Evolutionary conservation across 2,888 invertebrate genomes (phyloP).

Genomic region (Pocota personata): DNA sequence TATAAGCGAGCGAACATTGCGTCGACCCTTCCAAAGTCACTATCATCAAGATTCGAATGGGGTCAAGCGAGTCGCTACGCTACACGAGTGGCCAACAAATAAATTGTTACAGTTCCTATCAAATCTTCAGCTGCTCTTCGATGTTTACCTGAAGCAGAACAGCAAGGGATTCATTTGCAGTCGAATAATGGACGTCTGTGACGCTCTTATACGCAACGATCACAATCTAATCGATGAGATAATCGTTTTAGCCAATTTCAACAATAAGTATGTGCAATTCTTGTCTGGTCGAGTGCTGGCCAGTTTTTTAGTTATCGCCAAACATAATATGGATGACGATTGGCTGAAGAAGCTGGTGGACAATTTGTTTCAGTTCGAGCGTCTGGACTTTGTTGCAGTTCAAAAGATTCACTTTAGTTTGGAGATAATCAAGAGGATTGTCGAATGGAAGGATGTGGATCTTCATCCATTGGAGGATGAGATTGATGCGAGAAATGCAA

Average conservation of each 20-base stretch:
- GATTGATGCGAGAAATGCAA: conserved; percentile 76
- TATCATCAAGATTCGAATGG: conserved; percentile 83
- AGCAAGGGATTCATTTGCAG: conserved; percentile 92
- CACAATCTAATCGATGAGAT: conserved; percentile 93
- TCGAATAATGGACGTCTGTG: conserved; percentile 90
- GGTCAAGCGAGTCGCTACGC: conserved; percentile 83
- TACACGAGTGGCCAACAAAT: conserved; percentile 87
- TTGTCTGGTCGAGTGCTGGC: conserved; percentile 91
- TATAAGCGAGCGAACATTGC: conserved; percentile 87
- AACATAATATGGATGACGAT: conserved; percentile 90
- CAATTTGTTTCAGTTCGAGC: conserved; percentile 87
- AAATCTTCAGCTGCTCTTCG: conserved; percentile 91
- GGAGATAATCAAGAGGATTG: conserved; percentile 92
- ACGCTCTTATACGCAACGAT: conserved; percentile 90
- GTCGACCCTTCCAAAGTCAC: conserved; percentile 88
- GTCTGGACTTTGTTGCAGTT: conserved; percentile 86
- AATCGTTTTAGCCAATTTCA: conserved; percentile 90
- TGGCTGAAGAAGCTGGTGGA: conserved; percentile 91
- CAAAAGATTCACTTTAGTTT: conserved; percentile 92
- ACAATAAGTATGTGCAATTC: conserved; percentile 91
- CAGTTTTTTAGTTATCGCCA: conserved; percentile 92
- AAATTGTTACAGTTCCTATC: conserved; percentile 91
- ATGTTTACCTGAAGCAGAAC: conserved; percentile 93
- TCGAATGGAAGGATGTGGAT: conserved; percentile 94
- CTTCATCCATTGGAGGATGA: conserved; percentile 91